Base-by-base conservation (phyloP, 2,888 invertebrate species). In the Campoplex capitator region DNA sequence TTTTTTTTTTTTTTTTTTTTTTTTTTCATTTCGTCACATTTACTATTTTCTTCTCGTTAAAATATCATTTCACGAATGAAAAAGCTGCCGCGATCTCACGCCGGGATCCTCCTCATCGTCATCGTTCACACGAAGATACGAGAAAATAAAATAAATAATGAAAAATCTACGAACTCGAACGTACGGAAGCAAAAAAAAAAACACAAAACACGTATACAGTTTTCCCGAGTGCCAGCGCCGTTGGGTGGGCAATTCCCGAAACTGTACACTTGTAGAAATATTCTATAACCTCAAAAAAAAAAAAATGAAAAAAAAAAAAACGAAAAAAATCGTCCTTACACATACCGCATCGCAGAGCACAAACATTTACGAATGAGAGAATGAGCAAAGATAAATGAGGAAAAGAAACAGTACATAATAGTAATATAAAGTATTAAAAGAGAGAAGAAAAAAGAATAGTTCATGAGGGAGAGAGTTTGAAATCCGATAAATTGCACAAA, bases 41-140 rank as follows among this genome's bases (percentile, higher is more conserved):
- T 56, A 73, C 45, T 48, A 56, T 54, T 83, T 58, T 65, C 51
- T 74, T 76, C 65, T 84, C 78, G 65, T 75, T 74, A n/a, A 75
- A 74, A 42, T 45, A 58, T 58, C 65, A 68, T 85, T 62, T 77
- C 70, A 81, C 80, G 65, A 75, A 85, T 38, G 65, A 70, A 76
- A 81, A 86, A 83, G 83, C 86, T 86, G 86, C 86, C 86, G 86
- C 79, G 83, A 83, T 83, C 83, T 86, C 86, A 82, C 83, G 79
- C 71, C 79, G 79, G 79, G 83, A 83, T 86, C 79, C 79, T 82
- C 79, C 68, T 78, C 83, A 76, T 76, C 65, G 75, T 83, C 79
- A 76, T 86, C 51, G 54, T 58, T 56, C 58, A 80, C 58, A 80
- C 51, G 54, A 68, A 42, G 65, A 70, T 56, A 32, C n/a, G 51